Evolutionary conservation across 2,888 invertebrate species (phyloP), one percentile per base, ranked within the genome.

Genomic region (Schizaphis graminum): DNA sequence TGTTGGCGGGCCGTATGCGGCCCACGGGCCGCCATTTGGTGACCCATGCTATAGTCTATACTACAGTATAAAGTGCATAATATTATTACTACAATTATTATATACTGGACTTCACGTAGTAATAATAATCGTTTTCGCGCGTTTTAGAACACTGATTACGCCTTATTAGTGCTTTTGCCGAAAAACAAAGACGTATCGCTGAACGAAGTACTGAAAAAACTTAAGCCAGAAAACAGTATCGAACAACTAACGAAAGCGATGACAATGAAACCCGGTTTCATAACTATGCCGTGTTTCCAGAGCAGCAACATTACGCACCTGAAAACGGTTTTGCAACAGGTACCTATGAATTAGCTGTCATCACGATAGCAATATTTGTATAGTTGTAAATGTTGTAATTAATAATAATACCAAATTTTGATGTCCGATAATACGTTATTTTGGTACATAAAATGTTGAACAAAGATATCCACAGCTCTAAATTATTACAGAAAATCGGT

Each of bases 241-340:
- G 44, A 56, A 49, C 26, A 93, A 7, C 28, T 93, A n/a, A 90
- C 84, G n/a, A 61, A 86, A 41, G 28, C 57, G 8, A 57, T 90
- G 90, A 26, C 85, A 7, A 85, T 90, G 49, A 90, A 41, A 90
- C 90, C 93, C 2, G 85, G 84, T 49, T 93, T 93, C 61, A 90
- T 93, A 35, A 93, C 93, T 28, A 90, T 93, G 90, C 93, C 93
- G 11, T 93, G 93, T 93, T 93, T 93, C 47, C 56, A 93, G 28
- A 90, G 85, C 49, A 93, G 56, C 28, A 93, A 93, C 41, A 90
- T 93, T 2, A 93, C 93, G 0, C 8, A 44, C 28, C 24, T 90
- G 44, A 93, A 93, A 90, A 47, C 90, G 8, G 85, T 93, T 61
- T 28, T 93, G 28, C 89, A 93, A 93, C 47, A 90, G 47, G 93